A percentile compares a stretch with the other conserved stretches of the same genome.
These are phyloP conservation scores for Galeopterus variegatus DNA, from an alignment of 2,113 vertebrate species.

Conservation along the genomic window DNA sequence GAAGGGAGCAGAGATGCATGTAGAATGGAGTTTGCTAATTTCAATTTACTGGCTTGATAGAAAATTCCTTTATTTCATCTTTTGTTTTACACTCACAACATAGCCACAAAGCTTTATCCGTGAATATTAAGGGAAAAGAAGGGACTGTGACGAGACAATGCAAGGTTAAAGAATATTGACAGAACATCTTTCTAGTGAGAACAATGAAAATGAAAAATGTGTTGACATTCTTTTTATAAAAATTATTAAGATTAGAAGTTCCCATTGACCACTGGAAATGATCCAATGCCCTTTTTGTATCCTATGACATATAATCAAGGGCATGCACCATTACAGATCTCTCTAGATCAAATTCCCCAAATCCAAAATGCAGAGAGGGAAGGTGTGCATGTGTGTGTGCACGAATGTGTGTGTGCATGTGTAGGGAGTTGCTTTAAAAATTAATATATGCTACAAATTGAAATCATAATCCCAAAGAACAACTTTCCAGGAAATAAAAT, in stretches of 20 bases:
- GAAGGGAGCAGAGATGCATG: background rate
- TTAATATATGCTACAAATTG: background rate
- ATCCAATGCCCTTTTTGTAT: background rate
- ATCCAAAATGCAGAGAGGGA: background rate
- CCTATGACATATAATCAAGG: background rate
- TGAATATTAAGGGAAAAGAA: background rate
- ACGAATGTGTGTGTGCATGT: background rate
- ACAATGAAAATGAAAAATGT: background rate
- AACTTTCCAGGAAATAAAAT: background rate
- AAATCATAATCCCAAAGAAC: background rate
- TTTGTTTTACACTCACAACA: background rate
- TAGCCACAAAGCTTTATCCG: background rate
- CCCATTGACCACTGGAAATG: background rate
- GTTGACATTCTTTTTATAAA: background rate
- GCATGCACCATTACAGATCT: fast-evolving
- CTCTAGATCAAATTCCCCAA: background rate
- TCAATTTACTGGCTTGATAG: background rate
- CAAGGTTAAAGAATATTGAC: constrained; percentile 25
- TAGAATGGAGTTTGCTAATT: background rate
- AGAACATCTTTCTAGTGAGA: background rate
- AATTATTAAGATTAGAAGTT: constrained; percentile 1
- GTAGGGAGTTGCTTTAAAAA: background rate
- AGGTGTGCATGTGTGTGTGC: background rate
- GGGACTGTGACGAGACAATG: background rate
- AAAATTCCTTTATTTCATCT: background rate